Evolutionary conservation across 2,888 invertebrate species (phyloP).

Genomic region (Nemoura dubitans): DNA sequence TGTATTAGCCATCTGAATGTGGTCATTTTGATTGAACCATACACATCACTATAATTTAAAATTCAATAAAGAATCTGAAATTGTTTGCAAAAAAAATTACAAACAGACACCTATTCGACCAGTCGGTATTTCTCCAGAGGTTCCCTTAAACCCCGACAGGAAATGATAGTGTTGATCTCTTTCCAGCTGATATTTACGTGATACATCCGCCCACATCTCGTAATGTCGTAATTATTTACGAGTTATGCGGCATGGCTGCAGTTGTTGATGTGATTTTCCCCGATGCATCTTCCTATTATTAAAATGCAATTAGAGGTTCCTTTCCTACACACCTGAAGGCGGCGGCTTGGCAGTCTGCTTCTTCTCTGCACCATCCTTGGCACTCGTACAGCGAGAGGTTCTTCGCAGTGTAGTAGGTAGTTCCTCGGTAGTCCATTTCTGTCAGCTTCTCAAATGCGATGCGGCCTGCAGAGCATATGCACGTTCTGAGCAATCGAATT

Average conservation of each 20-base stretch:
- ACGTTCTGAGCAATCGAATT: not conserved
- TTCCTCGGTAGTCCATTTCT: constrained; percentile 89
- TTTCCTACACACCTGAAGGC: constrained; percentile 72
- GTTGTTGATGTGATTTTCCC: not conserved
- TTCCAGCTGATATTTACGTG: not conserved
- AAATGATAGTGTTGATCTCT: constrained; percentile 7
- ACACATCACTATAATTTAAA: not conserved
- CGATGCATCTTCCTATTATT: constrained; percentile 20
- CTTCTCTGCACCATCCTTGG: constrained; percentile 94
- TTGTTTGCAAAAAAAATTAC: not conserved
- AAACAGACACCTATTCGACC: not conserved
- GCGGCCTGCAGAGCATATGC: constrained; percentile 68
- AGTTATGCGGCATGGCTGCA: not conserved
- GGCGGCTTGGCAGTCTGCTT: constrained; percentile 90
- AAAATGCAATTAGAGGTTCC: not conserved
- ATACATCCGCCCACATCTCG: constrained; percentile 13
- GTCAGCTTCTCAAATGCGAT: constrained; percentile 94
- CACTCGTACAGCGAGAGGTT: constrained; percentile 93
- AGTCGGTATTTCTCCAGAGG: not conserved
- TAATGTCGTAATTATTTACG: constrained; percentile 27
- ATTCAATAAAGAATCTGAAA: constrained; percentile 1
- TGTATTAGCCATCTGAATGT: not conserved
- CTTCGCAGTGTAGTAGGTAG: constrained; percentile 90
- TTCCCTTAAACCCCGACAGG: not conserved
- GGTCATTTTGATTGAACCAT: not conserved